Conservation (phyloP, 2,797 vertebrate species). For the Falco cherrug region DNA sequence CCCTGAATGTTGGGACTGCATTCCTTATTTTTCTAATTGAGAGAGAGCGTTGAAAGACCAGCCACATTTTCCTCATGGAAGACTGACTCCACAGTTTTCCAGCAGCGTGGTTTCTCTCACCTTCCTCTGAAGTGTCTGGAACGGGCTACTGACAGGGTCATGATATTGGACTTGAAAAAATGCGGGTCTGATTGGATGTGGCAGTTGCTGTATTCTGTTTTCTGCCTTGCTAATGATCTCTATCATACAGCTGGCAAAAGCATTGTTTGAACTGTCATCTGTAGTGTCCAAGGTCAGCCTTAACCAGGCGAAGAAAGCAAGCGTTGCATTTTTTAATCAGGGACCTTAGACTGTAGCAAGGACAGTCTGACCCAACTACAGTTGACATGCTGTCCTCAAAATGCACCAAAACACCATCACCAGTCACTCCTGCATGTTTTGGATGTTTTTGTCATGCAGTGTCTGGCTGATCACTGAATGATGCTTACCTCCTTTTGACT, state of each 20-base stretch:
- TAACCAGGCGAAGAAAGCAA: background rate
- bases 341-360: background rate
- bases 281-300: background rate
- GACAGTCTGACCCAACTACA: rapidly evolving
- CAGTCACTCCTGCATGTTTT: background rate
- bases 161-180: background rate
- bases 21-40: background rate
- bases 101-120: background rate
- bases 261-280: background rate
- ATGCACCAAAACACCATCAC: background rate
- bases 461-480: no score
- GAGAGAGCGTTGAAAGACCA: rapidly evolving
- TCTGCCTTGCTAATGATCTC: background rate
- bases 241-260: background rate
- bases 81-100: background rate
- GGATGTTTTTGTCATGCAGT: background rate
- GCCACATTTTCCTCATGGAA: background rate
- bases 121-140: background rate
- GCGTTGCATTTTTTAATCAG: background rate
- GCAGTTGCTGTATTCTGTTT: background rate
- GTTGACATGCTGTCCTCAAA: background rate
- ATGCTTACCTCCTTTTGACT: background rate
- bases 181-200: background rate
- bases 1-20: rapidly evolving
- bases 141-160: rapidly evolving